Base-by-base conservation (phyloP, 2,888 invertebrate species). In the Meteorus colon region DNA sequence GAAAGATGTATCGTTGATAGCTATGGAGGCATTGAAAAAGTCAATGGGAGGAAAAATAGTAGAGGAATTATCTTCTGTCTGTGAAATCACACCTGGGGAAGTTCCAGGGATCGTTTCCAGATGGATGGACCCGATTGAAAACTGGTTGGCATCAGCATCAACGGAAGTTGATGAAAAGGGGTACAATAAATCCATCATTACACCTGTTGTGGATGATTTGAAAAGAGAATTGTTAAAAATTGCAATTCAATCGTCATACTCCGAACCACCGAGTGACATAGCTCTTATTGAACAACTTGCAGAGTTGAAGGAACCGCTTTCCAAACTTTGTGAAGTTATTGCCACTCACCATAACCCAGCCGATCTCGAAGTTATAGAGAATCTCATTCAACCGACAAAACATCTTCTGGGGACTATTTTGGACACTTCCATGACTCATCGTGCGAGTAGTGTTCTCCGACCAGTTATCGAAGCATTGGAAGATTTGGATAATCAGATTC, bases 401-500 rank as follows among this genome's bases (percentile, higher is more conserved):
- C 79, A 82, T 45, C 79, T 86, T 8, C 62, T 83, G 6, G 81
- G 82, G 16, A 83, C 81, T 1, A 81, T 85, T 34, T 76, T 82
- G 70, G 79, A 83, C 12, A 81, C 82, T 77, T 74, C 78, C 31
- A 1, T 82, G 75, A 55, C 80, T 78, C 60, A 79, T 78, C n/a
- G 79, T 75, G 59, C 83, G 78, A 72, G 73, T 70, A 62, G 76
- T 75, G 66, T 81, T 5, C 79, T 86, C 48, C 81, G 71, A 27
- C 79, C 83, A 1, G 81, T 86, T 3, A 76, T 83, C 19, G 83
- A 85, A 41, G 81, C 83, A 6, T 81, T 86, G 0, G 82, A 86
- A 66, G 85, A 86, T 60, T 82, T 86, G 1, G 85, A 85, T 12
- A 86, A 85, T 75, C 85, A 84, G 27, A 83, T 86, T 71, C 82